Evolutionary conservation across 1,140 invertebrate species (phyloP), one percentile per base, ranked within the genome.

Genomic region (Melipona quadrifasciata): DNA sequence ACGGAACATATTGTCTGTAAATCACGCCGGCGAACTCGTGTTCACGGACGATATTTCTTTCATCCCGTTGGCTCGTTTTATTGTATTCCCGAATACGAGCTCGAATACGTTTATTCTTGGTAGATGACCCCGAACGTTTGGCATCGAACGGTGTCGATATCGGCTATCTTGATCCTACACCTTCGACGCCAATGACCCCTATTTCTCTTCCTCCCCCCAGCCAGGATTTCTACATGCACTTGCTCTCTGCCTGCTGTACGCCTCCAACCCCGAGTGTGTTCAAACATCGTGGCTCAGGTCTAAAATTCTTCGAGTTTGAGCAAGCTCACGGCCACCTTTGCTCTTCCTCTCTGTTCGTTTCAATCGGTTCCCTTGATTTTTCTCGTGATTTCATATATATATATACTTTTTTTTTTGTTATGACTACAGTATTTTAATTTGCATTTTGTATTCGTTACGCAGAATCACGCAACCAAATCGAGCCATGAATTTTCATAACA

Each of bases 201-300:
- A 68, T 70, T 73, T 64, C 64, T 80, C 80, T 76, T 76, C 39
- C 82, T 87, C 86, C 74, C 39, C 27, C 68, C 47, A 67, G 64
- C 68, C 65, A 27, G 24, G 70, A 55, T 39, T 71, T 47, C 39
- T 75, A 57, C 57, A 68, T 24, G 64, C 77, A 77, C 72, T 86
- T 80, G 84, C 82, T 86, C 78, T 79, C 61, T 64, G 87, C 64
- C 61, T 74, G 86, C 78, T 77, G 86, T 84, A 27, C 77, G 64
- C 78, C 83, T 82, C 68, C 75, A 89, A 84, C 74, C 73, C 76
- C 77, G 64, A 85, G 84, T 75, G 77, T 34, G 78, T 34, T 86
- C 86, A 86, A 90, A 91, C 86, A 80, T 75, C 86, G 64, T 19
- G 71, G 47, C 64, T 68, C 73, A 31, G 34, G 77, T 64, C 84